phyloP scores from a whole-genome alignment of 1,140 invertebrate species.

The Drosophila aff. region DNA sequence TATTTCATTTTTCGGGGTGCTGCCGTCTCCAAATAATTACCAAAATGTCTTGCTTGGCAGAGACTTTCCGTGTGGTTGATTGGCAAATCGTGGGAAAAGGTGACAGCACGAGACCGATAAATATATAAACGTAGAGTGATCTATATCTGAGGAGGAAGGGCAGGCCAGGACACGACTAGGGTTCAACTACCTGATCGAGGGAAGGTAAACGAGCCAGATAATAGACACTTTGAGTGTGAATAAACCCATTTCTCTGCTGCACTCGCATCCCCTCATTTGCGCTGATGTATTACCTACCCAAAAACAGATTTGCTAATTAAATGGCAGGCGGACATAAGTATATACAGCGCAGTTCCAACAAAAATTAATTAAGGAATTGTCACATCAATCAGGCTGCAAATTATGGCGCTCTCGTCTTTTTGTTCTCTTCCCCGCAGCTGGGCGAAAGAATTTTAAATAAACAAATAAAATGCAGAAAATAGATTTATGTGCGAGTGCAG shows the following conservation, averaged over 20 bases:
- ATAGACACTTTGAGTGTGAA: slow-evolving; percentile 57
- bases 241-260: slow-evolving; percentile 58
- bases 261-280: slow-evolving; percentile 58
- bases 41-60: slow-evolving; percentile 26
- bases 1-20: slow-evolving; percentile 10
- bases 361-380: slow-evolving; percentile 81
- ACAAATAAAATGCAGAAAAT: slow-evolving; percentile 82
- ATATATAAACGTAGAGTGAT: background rate
- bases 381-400: slow-evolving; percentile 78
- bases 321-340: slow-evolving; percentile 29
- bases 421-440: slow-evolving; percentile 13
- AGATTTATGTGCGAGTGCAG: slow-evolving; percentile 69
- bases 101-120: slow-evolving; percentile 10
- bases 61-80: slow-evolving; percentile 7
- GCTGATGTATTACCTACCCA: slow-evolving; percentile 72
- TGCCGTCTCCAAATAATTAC: slow-evolving; percentile 32
- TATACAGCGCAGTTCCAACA: slow-evolving; percentile 40
- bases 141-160: slow-evolving; percentile 36
- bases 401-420: slow-evolving; percentile 45
- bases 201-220: slow-evolving; percentile 62
- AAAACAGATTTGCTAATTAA: slow-evolving; percentile 73
- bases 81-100: slow-evolving; percentile 56
- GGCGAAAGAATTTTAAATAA: slow-evolving; percentile 73
- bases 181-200: slow-evolving; percentile 45
- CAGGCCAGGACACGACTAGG: slow-evolving; percentile 26